phyloP scores from a whole-genome alignment of 2,888 invertebrate genomes.

The Alitta virens region DNA sequence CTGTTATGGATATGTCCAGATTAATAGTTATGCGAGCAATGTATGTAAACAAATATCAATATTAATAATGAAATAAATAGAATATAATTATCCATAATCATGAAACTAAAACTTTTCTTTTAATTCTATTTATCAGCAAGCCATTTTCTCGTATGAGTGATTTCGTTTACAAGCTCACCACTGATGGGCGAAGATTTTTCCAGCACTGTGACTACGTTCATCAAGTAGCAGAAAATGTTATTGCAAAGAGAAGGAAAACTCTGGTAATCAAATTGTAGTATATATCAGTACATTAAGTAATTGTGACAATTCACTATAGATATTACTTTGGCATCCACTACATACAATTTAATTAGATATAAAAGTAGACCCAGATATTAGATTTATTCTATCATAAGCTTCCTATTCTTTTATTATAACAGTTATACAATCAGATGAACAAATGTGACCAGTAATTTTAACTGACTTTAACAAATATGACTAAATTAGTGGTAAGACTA shows the following conservation, averaged over 20 bases:
- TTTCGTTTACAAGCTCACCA: slow-evolving; percentile 28
- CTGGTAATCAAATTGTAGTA: slow-evolving; percentile 8
- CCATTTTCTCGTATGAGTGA: slow-evolving; percentile 11
- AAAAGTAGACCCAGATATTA: no score
- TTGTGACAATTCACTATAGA: no score
- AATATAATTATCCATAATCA: background rate
- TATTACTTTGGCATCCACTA: no score
- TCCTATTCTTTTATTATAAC: no score
- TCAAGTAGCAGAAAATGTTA: slow-evolving; percentile 19
- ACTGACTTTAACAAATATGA: no score
- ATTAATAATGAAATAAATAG: background rate
- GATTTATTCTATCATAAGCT: no score
- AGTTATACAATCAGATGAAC: no score
- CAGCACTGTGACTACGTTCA: slow-evolving; percentile 22
- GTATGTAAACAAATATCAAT: background rate
- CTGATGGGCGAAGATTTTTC: slow-evolving; percentile 13
- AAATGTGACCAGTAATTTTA: no score
- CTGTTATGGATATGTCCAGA: no score
- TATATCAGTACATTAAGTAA: no score
- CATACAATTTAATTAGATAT: no score
- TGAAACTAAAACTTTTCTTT: background rate
- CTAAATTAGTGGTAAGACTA: background rate
- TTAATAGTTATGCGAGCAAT: no score
- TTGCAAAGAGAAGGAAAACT: slow-evolving; percentile 10
- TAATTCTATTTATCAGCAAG: background rate